Conservation (phyloP, 2,797 vertebrate genomes). For the Helarctos malayanus region DNA sequence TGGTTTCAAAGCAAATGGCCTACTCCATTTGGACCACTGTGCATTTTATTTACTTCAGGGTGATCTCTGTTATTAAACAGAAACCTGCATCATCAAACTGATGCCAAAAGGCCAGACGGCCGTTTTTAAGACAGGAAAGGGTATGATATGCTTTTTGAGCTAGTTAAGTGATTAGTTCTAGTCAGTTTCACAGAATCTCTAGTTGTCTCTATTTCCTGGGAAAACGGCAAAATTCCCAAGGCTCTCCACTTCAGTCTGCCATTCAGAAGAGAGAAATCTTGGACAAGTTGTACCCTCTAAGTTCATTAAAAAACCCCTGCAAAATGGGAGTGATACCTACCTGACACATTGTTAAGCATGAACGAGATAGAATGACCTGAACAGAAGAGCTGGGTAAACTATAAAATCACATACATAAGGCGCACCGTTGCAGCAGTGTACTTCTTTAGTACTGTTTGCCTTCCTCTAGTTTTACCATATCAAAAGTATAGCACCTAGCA, state of each 20-base stretch:
- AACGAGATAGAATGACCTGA: not conserved
- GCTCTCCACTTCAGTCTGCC: not conserved
- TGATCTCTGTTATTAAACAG: not conserved
- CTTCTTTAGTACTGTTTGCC: not conserved
- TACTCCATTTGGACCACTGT: not conserved
- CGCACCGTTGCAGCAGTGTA: not conserved
- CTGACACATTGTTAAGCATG: not conserved
- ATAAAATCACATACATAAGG: not conserved
- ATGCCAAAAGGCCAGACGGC: not conserved
- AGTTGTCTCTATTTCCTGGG: not conserved
- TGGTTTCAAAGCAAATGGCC: not conserved
- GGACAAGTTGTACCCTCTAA: not conserved
- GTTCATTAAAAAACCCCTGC: not conserved
- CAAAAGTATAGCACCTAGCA: not conserved
- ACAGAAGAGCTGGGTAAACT: not conserved
- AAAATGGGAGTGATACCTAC: not conserved
- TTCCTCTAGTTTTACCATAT: not conserved
- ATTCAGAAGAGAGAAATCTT: not conserved
- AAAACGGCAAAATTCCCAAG: slow-evolving; percentile 8
- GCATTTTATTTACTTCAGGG: not conserved
- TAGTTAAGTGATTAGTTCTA: not conserved
- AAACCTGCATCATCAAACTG: not conserved
- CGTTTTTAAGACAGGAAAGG: not conserved
- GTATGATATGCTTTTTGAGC: not conserved
- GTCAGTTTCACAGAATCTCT: not conserved